phyloP scores from a whole-genome alignment of 2,113 vertebrate species.

The Chionis minor region DNA sequence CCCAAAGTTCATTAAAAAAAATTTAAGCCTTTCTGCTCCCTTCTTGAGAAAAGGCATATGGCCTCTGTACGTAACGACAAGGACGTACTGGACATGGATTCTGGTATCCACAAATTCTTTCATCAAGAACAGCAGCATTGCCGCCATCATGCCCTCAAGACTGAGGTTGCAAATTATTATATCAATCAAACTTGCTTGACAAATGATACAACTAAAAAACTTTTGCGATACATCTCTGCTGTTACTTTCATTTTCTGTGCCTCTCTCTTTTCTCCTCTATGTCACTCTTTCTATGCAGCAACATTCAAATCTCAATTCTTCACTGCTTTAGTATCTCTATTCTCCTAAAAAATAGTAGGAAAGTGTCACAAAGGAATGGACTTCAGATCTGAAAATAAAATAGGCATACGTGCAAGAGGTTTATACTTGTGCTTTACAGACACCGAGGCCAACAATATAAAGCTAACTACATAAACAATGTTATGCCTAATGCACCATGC shows the following conservation, averaged over 20 bases:
- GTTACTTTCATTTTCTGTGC: not conserved
- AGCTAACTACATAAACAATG: not conserved
- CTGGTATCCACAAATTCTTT: not conserved
- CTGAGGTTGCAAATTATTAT: not conserved
- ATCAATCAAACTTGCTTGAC: not conserved
- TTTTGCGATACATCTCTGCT: not conserved
- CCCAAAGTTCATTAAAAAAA: conserved; percentile 16
- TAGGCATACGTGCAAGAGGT: not conserved
- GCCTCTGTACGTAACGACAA: not conserved
- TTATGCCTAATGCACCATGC: not conserved
- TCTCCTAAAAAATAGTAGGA: not conserved
- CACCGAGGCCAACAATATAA: not conserved
- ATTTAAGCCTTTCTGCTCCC: not conserved
- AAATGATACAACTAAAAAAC: not conserved
- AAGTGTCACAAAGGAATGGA: not conserved
- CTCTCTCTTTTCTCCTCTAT: not conserved
- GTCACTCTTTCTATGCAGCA: not conserved
- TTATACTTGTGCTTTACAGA: not conserved
- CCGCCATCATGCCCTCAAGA: not conserved
- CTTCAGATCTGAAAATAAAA: not conserved
- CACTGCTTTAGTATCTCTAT: not conserved
- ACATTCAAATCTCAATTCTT: not conserved
- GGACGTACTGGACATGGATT: not conserved
- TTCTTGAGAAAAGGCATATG: not conserved
- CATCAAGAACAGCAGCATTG: not conserved